Base-by-base conservation (phyloP, 2,888 invertebrate species). In the Tholera decimalis region DNA sequence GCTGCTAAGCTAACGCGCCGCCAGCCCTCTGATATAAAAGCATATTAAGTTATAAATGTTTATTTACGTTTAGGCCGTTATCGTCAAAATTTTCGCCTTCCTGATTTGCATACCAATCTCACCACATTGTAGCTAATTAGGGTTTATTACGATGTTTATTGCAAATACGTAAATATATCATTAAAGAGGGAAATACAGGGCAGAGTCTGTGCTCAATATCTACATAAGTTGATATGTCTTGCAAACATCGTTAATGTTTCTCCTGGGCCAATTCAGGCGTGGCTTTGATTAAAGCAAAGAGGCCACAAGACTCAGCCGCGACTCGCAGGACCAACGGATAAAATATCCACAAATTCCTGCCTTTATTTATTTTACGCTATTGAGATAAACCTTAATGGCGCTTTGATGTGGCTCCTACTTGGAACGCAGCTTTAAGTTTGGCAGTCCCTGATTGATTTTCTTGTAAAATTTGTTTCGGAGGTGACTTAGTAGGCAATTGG, bases 301-400 rank as follows among this genome's bases (percentile, higher is more conserved):
- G 89, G 90, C 92, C 91, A 85, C 93, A 92, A 91, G 88, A 83
- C 88, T 86, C 85, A 83, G 83, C 87, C 86, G 83, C 86, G 85
- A 85, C 86, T 83, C 85, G 82, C 84, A 83, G 85, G 84, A 83
- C 86, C 84, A 86, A 81, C 85, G 90, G 91, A 92, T 93, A 92
- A 93, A 88, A 93, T 93, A 92, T 90, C 85, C 91, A 82, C 91
- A 93, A 93, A 93, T 93, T 93, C 90, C 88, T 84, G 87, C 89
- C 91, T 91, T 91, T 94, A 94, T 94, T 94, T 94, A 93, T 93
- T 93, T 91, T 90, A 89, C 90, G 93, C 91, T 91, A 89, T 92
- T 91, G 89, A 94, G 92, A 94, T 94, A 92, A 92, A 92, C 92
- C 90, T 86, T 94, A 94, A 95, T 94, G 91, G 90, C 86, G 86